Percentiles rank a stretch among this genome's conserved stretches.
Evolutionary conservation across 2,797 vertebrate species (phyloP).

Genomic region (Serranus cabrilla): DNA sequence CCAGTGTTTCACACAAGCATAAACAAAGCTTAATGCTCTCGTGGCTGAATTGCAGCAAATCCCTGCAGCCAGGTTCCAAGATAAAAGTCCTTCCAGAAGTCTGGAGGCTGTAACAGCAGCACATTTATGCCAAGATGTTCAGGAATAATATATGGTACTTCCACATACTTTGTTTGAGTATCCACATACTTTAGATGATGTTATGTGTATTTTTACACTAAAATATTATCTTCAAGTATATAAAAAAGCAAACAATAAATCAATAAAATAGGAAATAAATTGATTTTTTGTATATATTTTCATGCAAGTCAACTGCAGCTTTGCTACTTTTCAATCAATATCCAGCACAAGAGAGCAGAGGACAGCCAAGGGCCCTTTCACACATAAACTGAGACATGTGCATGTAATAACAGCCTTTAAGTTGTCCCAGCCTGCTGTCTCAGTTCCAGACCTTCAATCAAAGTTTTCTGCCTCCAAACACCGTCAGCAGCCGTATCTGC

Average conservation of each 20-base stretch:
- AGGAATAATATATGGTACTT: neutral
- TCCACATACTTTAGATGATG: neutral
- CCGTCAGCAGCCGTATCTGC: neutral
- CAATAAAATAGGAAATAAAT: neutral
- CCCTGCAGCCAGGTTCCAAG: neutral
- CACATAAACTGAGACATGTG: slow-evolving; percentile 40
- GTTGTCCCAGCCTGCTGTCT: slow-evolving; percentile 20
- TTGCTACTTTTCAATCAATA: neutral
- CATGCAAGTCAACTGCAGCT: neutral
- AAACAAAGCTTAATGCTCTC: neutral
- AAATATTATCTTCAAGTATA: neutral
- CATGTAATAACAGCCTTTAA: slow-evolving; percentile 36
- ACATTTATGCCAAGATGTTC: neutral
- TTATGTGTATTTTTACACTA: too few relatives aligned
- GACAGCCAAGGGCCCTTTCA: neutral
- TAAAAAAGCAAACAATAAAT: neutral
- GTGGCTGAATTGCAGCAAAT: neutral
- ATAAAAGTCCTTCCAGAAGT: neutral
- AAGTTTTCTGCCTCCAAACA: slow-evolving; percentile 18
- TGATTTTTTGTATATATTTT: neutral
- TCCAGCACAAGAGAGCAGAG: neutral
- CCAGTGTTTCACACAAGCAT: too few relatives aligned
- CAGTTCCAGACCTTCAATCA: slow-evolving; percentile 26
- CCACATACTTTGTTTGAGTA: too few relatives aligned
- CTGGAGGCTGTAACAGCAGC: neutral